phyloP scores from a whole-genome alignment of 2,113 vertebrate genomes.

The Pseudopodoces humilis region DNA sequence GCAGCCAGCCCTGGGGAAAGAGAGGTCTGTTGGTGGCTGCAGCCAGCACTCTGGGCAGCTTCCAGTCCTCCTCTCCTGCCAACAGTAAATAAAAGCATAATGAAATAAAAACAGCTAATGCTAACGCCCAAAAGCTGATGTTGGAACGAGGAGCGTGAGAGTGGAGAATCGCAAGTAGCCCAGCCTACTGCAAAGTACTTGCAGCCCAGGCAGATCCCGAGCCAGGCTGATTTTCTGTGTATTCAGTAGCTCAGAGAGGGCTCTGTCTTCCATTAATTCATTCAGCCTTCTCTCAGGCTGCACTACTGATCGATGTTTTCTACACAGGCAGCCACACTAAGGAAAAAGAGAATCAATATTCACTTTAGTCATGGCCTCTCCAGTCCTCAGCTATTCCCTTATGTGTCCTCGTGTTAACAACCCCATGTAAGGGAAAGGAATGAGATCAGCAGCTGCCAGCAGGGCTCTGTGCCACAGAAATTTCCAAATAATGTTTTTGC shows the following conservation, averaged over 20 bases:
- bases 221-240: background rate
- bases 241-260: background rate
- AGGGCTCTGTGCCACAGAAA: background rate
- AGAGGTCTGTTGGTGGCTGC: background rate
- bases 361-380: background rate
- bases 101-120: background rate
- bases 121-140: background rate
- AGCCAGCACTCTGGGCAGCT: background rate
- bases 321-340: background rate
- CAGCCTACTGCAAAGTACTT: background rate
- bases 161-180: accelerated
- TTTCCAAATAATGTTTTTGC: background rate
- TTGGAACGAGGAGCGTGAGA: background rate
- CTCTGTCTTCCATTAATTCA: background rate
- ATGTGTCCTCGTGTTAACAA: background rate
- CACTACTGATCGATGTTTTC: background rate
- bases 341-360: background rate
- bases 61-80: background rate
- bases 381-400: background rate
- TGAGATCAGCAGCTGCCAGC: background rate
- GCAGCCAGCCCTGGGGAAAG: background rate
- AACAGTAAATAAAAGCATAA: conserved; percentile 9
- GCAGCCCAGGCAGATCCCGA: background rate
- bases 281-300: background rate
- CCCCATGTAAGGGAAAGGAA: background rate